Evolutionary conservation across 2,797 vertebrate species (phyloP), one percentile per base, ranked within the genome.

Genomic region (Clamator glandarius): DNA sequence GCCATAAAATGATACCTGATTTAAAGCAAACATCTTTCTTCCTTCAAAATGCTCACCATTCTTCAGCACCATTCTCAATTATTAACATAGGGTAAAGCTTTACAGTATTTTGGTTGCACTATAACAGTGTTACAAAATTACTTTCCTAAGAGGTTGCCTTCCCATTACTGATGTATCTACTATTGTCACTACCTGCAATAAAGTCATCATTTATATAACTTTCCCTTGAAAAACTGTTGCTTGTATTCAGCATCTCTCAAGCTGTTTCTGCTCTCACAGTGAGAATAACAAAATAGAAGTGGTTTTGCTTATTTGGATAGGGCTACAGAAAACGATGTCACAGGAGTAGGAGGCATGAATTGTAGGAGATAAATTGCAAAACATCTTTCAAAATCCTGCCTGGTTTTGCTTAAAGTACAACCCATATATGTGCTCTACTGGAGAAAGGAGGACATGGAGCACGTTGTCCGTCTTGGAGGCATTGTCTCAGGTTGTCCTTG

Each of bases 1-100:
- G 57, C 79, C 86, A 21, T 62, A 75, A 89, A 92, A 68, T 33
- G 5, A 72, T 77, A 36, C 46, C 79, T 78, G 62, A 8, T 72
- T 92, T 88, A 69, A 62, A 84, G 39, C 79, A 77, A 54, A 16
- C 39, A 91, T 75, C 54, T 55, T 48, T 84, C 69, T 76, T 69
- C 64, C 66, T 85, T 77, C 15, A 87, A 85, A 92, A 51, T 5
- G 2, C 7, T 70, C 4, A 0, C n/a, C 25, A 6, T 39, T 70
- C 57, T 54, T 68, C 78, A 80, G 41, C 51, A 84, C 39, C 58
- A 83, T 33, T 74, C 57, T 36, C 24, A 46, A 70, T 52, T 75
- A 63, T 35, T 77, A 76, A 67, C 57, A 41, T 4, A 50, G 29
- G 23, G 25, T 20, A 89, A 57, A 84, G 52, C 31, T 76, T 89